Percentiles rank a stretch among this genome's conserved stretches.
These are phyloP conservation scores for Xanthorhoe spadicearia DNA, from an alignment of 2,888 invertebrate genomes.

Conservation along the genomic window DNA sequence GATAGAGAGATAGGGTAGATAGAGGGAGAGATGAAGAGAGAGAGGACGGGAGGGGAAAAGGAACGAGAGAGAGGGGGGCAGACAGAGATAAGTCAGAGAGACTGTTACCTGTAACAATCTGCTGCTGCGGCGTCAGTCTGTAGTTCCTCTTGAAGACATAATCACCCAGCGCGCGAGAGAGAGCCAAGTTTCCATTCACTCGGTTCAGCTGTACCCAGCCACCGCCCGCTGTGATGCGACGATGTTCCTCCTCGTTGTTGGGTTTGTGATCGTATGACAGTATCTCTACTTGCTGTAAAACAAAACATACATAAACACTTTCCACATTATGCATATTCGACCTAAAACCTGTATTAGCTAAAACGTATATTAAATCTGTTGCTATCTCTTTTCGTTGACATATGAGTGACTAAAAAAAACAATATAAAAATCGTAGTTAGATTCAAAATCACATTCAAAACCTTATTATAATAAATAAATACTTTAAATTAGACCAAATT, in stretches of 20 bases:
- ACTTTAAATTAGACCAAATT: too few species aligned
- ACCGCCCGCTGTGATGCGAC: slow-evolving; percentile 96
- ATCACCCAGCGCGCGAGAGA: slow-evolving; percentile 98
- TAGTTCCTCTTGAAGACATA: slow-evolving; percentile 98
- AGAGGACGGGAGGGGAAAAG: not conserved
- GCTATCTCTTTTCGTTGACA: too few species aligned
- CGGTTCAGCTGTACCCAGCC: slow-evolving; percentile 99
- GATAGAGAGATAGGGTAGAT: not conserved
- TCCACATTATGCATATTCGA: too few species aligned
- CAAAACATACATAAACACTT: not conserved
- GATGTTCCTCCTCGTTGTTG: slow-evolving; percentile 93
- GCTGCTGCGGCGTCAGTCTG: slow-evolving; percentile 93
- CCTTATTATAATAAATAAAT: too few species aligned
- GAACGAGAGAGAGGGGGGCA: too few species aligned
- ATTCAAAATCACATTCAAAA: too few species aligned
- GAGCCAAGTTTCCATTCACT: slow-evolving; percentile 98
- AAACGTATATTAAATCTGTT: too few species aligned
- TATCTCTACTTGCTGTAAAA: slow-evolving; percentile 81
- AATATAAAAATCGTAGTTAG: too few species aligned
- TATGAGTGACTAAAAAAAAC: too few species aligned
- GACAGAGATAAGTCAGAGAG: too few species aligned
- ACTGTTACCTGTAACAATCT: slow-evolving; percentile 95
- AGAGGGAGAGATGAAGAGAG: not conserved
- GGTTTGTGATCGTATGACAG: slow-evolving; percentile 98
- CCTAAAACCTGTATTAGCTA: too few species aligned